A percentile compares a stretch with the other conserved stretches of the same genome.
Conservation (phyloP, 2,113 vertebrate species). For the Hippocampus zosterae region DNA sequence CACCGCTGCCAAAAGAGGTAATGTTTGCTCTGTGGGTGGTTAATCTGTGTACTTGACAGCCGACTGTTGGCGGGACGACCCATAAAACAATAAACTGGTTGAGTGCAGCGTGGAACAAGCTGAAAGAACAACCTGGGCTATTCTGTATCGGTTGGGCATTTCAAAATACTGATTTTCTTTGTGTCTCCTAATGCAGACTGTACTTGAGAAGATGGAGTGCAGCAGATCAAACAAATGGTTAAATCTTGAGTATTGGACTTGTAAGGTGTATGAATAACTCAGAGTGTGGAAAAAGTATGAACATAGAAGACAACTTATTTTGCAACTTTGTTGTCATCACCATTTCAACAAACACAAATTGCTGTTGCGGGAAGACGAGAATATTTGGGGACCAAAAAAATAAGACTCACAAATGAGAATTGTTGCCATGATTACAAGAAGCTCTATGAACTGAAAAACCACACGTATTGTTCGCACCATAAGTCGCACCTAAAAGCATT, state of each 20-base stretch:
- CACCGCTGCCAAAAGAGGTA: background rate
- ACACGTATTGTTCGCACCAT: no score
- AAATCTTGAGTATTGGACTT: background rate
- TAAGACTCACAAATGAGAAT: background rate
- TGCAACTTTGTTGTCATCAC: background rate
- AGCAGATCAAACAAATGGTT: background rate
- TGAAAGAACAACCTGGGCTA: background rate
- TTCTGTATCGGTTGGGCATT: background rate
- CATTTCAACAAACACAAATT: background rate
- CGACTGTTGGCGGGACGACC: background rate
- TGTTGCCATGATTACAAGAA: background rate
- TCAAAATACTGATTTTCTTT: background rate
- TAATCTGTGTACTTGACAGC: constrained; percentile 3
- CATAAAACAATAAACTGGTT: background rate
- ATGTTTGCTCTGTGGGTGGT: constrained; percentile 4
- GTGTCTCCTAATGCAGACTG: background rate
- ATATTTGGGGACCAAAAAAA: background rate
- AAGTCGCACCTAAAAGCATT: no score
- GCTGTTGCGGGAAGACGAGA: background rate
- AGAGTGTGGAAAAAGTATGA: background rate
- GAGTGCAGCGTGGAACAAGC: background rate
- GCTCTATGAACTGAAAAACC: background rate
- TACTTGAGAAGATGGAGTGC: background rate
- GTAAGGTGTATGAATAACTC: background rate
- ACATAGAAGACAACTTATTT: background rate